Evolutionary conservation across 2,888 invertebrate genomes (phyloP), one percentile per base, ranked within the genome.

Genomic region (Rhaphigaster nebulosa): DNA sequence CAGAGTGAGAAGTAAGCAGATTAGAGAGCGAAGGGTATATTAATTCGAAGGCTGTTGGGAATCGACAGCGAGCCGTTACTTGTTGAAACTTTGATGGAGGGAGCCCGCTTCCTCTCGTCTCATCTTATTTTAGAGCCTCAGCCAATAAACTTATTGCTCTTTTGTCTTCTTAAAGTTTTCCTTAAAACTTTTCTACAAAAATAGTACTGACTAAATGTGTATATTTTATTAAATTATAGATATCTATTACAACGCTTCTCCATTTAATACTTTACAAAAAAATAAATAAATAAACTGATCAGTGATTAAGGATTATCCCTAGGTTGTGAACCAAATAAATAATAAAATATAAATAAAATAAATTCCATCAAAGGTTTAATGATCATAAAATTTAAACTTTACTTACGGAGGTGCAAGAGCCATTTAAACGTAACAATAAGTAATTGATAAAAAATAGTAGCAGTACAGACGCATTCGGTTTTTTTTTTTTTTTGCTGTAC

Each of bases 31-130:
- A 87, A 29, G 34, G 20, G 87, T 65, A 65, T 29, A 29, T 65
- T 65, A 29, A 65, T 65, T 65, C 34, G 34, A 70, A 70, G 70
- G 70, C 34, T 20, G 34, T 34, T 20, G 1, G 20, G 70, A 38
- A 70, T 70, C 70, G 70, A 70, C 70, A 5, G 3, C 6, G 34
- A 20, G 70, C 70, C 34, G 29, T 70, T 70, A 70, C 70, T 70
- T 70, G 70, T 70, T 70, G 70, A 70, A 70, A 70, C 70, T 70
- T 70, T 34, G 70, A 70, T 70, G 70, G 70, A 70, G 23, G 18
- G 70, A 20, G 34, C 34, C 34, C 20, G 20, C 15, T 38, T 38
- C 70, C 70, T 20, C 18, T 6, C 6, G 6, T 13, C 29, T 8
- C 70, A 20, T 38, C 70, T 70, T 70, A 70, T 70, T 70, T 70